phyloP scores from a whole-genome alignment of 2,113 vertebrate species.

The Rafetus swinhoei region DNA sequence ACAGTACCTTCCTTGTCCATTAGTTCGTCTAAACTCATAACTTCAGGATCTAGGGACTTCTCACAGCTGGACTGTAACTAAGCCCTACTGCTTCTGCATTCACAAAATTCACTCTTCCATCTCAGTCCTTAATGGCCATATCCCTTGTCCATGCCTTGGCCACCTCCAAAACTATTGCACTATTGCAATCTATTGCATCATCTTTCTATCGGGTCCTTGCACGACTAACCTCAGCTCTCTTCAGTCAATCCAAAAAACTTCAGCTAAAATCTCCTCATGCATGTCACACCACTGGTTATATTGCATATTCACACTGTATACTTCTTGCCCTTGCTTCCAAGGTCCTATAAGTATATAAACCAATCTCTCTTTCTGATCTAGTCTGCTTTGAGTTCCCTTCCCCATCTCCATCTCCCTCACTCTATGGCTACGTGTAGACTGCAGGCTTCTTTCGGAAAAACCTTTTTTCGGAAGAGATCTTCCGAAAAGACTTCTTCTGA shows the following conservation, averaged over 20 bases:
- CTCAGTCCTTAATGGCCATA: background rate
- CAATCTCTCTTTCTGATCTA: background rate
- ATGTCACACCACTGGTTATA: background rate
- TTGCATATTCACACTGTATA: background rate
- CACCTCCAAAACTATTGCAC: background rate
- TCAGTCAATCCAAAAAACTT: background rate
- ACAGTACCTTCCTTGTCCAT: background rate
- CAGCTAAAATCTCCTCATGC: background rate
- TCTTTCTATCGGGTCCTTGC: background rate
- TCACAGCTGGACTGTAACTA: background rate
- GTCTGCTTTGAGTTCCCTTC: no score
- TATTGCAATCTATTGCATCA: background rate
- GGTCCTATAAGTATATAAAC: background rate
- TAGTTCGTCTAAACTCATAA: background rate
- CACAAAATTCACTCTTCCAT: background rate
- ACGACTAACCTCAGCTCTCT: background rate
- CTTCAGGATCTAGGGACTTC: background rate
- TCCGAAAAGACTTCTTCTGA: no score
- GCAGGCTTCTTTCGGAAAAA: no score
- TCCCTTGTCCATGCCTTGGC: background rate
- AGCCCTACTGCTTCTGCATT: background rate
- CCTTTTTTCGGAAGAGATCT: no score
- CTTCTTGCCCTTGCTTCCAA: background rate
- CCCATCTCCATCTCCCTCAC: background rate
- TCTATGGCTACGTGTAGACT: background rate